A percentile compares a stretch with the other conserved stretches of the same genome.
phyloP scores from a whole-genome alignment of 2,888 invertebrate genomes.

The Catocala sponsa region DNA sequence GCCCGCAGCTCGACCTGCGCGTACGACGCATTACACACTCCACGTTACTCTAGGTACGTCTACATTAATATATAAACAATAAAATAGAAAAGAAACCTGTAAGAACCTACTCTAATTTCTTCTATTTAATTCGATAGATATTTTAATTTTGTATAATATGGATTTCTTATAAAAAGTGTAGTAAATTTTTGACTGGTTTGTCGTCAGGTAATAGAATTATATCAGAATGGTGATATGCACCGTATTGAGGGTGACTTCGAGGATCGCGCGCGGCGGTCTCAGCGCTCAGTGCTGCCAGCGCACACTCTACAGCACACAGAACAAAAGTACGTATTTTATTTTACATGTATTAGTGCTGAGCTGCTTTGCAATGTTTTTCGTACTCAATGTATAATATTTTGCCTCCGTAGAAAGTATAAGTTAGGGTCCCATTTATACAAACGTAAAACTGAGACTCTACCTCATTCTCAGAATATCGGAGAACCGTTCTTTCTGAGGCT shows the following conservation, averaged over 20 bases:
- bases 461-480: too few relatives aligned
- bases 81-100: not conserved
- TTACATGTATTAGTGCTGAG: slow-evolving; percentile 3
- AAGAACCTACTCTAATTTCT: too few relatives aligned
- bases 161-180: too few relatives aligned
- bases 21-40: slow-evolving; percentile 21
- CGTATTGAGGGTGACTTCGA: slow-evolving; percentile 57
- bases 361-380: slow-evolving; percentile 3
- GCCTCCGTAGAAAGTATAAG: too few relatives aligned
- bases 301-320: slow-evolving; percentile 64
- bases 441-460: too few relatives aligned
- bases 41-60: slow-evolving; percentile 31
- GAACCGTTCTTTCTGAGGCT: too few relatives aligned
- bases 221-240: slow-evolving; percentile 59
- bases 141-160: too few relatives aligned
- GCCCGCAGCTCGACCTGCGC: slow-evolving; percentile 24
- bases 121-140: too few relatives aligned
- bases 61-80: not conserved
- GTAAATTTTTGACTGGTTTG: too few relatives aligned
- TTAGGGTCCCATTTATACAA: too few relatives aligned
- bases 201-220: slow-evolving; percentile 4
- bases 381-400: not conserved
- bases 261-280: slow-evolving; percentile 43
- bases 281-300: slow-evolving; percentile 57
- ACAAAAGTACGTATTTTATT: slow-evolving; percentile 39